Evolutionary conservation across 2,888 invertebrate genomes (phyloP), one percentile per base, ranked within the genome.

Genomic region (Diplazon laetatorius): DNA sequence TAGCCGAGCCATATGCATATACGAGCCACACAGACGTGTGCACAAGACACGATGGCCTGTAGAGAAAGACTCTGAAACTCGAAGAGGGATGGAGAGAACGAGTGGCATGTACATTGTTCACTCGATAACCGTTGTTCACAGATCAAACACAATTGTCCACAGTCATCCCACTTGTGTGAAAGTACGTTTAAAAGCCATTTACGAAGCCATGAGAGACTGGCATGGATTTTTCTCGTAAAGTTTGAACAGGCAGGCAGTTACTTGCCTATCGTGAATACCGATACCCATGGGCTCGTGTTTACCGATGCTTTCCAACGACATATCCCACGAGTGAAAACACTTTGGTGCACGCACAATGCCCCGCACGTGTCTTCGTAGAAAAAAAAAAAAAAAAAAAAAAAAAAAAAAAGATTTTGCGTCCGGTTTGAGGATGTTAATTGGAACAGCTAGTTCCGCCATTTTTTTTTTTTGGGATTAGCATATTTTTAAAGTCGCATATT

Each of bases 271-370:
- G 57, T 37, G 57, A 18, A 10, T 50, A 48, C 22, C 68, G 60
- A 62, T 73, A 63, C 46, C 44, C 9, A n/a, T n/a, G 46, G 16
- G 39, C 50, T 42, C 22, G 44, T 46, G 44, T 39, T 60, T 39
- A 39, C 59, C 69, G 70, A 74, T 70, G 39, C 65, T 70, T 78
- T 74, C 59, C 39, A 78, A 66, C 65, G 30, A 30, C 65, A 59
- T 57, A 73, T 74, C 77, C 72, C 72, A 77, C 68, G 63, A 35
- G 57, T 68, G 55, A 73, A 72, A 77, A 63, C 55, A 5, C n/a
- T n/a, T 62, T 35, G 44, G 22, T 14, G 50, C 22, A 5, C 35
- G 22, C 14, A 42, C 10, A 50, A 59, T 25, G 69, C 62, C 39
- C 22, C 30, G 14, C 44, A 52, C 37, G 22, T 18, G 5, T 25